Evolutionary conservation across 2,888 invertebrate genomes (phyloP).

Genomic region (Rotaria socialis): DNA sequence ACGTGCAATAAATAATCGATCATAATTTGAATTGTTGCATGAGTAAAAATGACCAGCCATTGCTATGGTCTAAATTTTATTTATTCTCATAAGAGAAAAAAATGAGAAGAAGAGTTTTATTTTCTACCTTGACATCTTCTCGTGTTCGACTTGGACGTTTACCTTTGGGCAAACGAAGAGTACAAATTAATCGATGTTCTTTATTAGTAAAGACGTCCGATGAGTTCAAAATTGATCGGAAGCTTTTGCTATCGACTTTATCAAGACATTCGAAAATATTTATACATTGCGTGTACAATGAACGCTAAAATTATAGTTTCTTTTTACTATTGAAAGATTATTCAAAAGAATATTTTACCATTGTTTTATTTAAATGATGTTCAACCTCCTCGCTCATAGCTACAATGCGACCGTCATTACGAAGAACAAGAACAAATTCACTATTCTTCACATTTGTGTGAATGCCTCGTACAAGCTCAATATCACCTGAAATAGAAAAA

Average conservation of each 20-base stretch:
- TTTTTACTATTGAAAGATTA: neutral
- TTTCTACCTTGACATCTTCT: neutral
- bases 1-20: slow-evolving; percentile 15
- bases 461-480: neutral
- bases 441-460: neutral
- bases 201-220: neutral
- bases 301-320: neutral
- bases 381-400: slow-evolving; percentile 5
- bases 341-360: neutral
- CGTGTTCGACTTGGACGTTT: slow-evolving; percentile 12
- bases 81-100: neutral
- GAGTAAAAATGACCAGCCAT: neutral
- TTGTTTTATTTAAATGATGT: neutral
- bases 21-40: neutral
- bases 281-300: neutral
- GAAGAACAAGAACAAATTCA: neutral
- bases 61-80: neutral
- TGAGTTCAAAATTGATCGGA: neutral
- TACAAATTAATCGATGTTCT: neutral
- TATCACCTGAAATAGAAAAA: neutral
- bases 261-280: neutral
- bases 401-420: neutral
- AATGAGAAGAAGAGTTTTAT: neutral
- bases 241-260: neutral
- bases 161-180: neutral